Conservation (phyloP, 2,888 invertebrate genomes). For the Chelonus formosanus region DNA sequence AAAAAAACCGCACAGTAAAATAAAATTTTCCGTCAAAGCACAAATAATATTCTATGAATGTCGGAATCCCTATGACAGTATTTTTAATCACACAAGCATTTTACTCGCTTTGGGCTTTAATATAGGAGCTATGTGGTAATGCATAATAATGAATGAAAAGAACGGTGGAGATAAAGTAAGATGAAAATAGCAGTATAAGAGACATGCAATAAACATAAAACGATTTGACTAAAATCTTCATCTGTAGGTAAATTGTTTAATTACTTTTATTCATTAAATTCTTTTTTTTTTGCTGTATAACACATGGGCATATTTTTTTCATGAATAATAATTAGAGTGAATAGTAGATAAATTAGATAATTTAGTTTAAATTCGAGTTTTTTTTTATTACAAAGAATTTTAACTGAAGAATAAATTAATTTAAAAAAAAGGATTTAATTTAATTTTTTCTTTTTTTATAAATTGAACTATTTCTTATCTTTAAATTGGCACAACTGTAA, state of each 20-base stretch:
- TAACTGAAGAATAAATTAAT: no score
- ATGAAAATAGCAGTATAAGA: constrained; percentile 36
- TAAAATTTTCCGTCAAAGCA: constrained; percentile 41
- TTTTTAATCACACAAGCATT: constrained; percentile 64
- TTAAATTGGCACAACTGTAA: no score
- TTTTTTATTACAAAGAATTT: no score
- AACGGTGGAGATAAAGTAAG: constrained; percentile 24
- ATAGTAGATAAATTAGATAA: no score
- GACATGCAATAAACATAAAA: constrained; percentile 51
- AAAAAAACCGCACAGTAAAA: no score
- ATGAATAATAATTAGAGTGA: no score
- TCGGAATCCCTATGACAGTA: constrained; percentile 58
- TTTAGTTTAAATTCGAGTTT: no score
- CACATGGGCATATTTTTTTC: no score
- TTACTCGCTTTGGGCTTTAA: constrained; percentile 53
- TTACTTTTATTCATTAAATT: constrained; percentile 50
- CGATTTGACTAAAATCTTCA: constrained; percentile 62
- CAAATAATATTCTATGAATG: constrained; percentile 41
- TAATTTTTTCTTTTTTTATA: no score
- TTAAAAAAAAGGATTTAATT: no score
- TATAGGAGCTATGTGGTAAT: constrained; percentile 63
- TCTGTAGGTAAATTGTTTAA: constrained; percentile 65
- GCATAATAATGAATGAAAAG: constrained; percentile 57
- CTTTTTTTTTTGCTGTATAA: no score
- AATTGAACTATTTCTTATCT: no score